Evolutionary conservation across 1,140 invertebrate genomes (phyloP).

Genomic region (Halictus rubicundus): DNA sequence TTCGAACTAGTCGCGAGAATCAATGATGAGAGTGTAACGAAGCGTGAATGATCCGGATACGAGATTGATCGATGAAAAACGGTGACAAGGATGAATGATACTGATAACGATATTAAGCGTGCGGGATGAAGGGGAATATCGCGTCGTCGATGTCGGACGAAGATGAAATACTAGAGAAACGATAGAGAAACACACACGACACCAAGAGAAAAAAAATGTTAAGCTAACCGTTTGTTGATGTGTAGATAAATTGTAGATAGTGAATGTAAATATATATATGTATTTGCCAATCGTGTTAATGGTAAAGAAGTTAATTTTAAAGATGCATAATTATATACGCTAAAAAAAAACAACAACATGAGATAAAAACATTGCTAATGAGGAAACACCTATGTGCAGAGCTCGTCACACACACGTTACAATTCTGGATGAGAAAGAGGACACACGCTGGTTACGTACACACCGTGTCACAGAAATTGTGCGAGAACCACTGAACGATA

Average conservation of each 20-base stretch:
- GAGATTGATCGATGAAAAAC: neutral
- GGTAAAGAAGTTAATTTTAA: conserved; percentile 69
- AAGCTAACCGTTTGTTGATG: conserved; percentile 80
- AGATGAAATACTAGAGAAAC: conserved; percentile 48
- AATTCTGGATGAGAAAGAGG: conserved; percentile 15
- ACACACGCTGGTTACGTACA: conserved; percentile 28
- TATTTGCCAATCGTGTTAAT: conserved; percentile 68
- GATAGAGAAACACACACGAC: conserved; percentile 36
- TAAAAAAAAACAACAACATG: conserved; percentile 39
- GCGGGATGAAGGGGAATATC: conserved; percentile 13
- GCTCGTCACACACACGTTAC: conserved; percentile 51
- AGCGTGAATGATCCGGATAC: conserved; percentile 7
- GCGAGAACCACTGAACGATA: conserved; percentile 15
- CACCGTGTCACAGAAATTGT: conserved; percentile 29
- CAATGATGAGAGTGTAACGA: neutral
- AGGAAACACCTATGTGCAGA: conserved; percentile 43
- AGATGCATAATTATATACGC: conserved; percentile 35
- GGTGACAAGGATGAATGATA: neutral
- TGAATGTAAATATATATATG: conserved; percentile 78
- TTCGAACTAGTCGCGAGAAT: conserved; percentile 64
- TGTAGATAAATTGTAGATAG: conserved; percentile 81
- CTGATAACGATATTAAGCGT: conserved; percentile 2
- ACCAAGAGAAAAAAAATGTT: conserved; percentile 62
- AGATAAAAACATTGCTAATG: conserved; percentile 43
- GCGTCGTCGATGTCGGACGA: conserved; percentile 7